phyloP scores from a whole-genome alignment of 2,888 invertebrate species.

The Phaedon cochleariae region DNA sequence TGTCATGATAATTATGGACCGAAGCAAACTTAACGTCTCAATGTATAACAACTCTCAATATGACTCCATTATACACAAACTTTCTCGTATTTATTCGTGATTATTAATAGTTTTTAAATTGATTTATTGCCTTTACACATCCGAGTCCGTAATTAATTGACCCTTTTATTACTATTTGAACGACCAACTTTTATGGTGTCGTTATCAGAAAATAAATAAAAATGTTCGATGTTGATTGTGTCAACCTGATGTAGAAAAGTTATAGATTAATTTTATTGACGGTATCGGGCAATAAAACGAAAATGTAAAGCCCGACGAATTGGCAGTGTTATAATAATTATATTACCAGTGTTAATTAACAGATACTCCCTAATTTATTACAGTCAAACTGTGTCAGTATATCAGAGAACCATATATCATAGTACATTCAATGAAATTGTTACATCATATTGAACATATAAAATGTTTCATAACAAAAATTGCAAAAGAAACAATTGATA shows the following conservation, averaged over 20 bases:
- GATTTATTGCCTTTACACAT: constrained; percentile 55
- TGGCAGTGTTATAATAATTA: constrained; percentile 28
- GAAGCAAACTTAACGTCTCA: constrained; percentile 29
- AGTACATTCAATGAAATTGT: neutral
- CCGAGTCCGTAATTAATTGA: constrained; percentile 48
- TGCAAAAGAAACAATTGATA: too few species aligned
- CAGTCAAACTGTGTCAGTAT: neutral
- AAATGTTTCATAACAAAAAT: too few species aligned
- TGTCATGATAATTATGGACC: neutral
- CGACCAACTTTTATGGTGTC: constrained; percentile 42
- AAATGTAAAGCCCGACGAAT: constrained; percentile 36
- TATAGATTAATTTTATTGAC: constrained; percentile 36
- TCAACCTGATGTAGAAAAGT: constrained; percentile 33
- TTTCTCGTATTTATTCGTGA: constrained; percentile 54
- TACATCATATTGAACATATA: too few species aligned
- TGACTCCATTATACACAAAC: constrained; percentile 39
- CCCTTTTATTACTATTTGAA: constrained; percentile 44
- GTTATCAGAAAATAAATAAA: constrained; percentile 42
- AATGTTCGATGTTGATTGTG: constrained; percentile 35
- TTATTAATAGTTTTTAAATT: constrained; percentile 61
- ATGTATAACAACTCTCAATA: constrained; percentile 31
- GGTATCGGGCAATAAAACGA: constrained; percentile 29
- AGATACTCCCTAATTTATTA: neutral
- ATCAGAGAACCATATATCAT: neutral
- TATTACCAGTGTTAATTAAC: neutral